Conservation (phyloP, 2,888 invertebrate species). For the Scaptomyza cyrtandrae region DNA sequence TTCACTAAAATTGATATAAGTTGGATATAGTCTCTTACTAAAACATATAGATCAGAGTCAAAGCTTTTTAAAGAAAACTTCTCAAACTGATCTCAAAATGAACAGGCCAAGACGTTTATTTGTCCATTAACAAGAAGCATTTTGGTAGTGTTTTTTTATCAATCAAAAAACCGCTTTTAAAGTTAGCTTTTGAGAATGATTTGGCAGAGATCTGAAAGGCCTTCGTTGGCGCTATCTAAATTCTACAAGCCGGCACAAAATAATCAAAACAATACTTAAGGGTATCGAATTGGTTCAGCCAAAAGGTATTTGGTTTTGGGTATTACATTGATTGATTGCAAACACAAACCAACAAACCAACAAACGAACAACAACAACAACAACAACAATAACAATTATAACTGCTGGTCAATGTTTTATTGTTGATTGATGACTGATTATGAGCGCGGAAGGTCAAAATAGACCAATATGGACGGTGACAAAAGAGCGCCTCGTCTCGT, state of each 20-base stretch:
- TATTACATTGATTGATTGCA: slow-evolving; percentile 60
- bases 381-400: slow-evolving; percentile 19
- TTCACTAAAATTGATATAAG: neutral
- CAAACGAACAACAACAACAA: slow-evolving; percentile 22
- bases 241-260: slow-evolving; percentile 28
- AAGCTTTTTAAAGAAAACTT: too few relatives aligned
- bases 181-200: neutral
- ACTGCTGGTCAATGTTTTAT: slow-evolving; percentile 46
- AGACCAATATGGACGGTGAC: slow-evolving; percentile 39
- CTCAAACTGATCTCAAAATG: neutral
- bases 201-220: too few relatives aligned
- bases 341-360: neutral
- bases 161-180: neutral
- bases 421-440: slow-evolving; percentile 69
- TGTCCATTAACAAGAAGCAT: neutral
- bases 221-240: slow-evolving; percentile 8
- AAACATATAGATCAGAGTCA: too few relatives aligned
- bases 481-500: slow-evolving; percentile 37
- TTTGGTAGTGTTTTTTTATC: neutral
- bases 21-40: too few relatives aligned
- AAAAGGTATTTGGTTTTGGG: slow-evolving; percentile 13
- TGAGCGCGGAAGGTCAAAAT: slow-evolving; percentile 63
- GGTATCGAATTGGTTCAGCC: slow-evolving; percentile 56
- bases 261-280: slow-evolving; percentile 19
- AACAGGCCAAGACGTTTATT: neutral